phyloP scores from a whole-genome alignment of 1,140 invertebrate species.

The Laupala kohalensis region DNA sequence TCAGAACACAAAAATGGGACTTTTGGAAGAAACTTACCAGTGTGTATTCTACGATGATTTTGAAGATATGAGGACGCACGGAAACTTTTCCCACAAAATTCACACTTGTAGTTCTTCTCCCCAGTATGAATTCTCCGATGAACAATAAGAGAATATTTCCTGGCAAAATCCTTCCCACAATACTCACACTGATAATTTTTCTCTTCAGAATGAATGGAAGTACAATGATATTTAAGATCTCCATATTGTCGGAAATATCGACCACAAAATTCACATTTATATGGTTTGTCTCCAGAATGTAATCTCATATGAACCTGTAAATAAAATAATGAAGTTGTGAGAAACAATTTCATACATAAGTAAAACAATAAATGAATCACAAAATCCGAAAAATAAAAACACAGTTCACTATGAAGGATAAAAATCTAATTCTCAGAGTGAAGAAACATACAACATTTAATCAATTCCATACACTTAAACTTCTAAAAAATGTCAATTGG shows the following conservation, averaged over 20 bases:
- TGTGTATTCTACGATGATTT: constrained; percentile 83
- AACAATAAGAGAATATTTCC: constrained; percentile 85
- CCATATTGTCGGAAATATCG: constrained; percentile 73
- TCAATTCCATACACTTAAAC: too few species aligned
- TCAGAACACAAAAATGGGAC: too few species aligned
- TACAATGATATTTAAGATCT: constrained; percentile 79
- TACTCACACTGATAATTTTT: constrained; percentile 82
- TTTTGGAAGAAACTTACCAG: constrained; percentile 43
- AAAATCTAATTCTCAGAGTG: too few species aligned
- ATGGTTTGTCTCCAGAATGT: constrained; percentile 66
- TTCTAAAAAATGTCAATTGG: too few species aligned
- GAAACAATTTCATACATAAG: background rate
- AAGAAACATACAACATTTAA: too few species aligned
- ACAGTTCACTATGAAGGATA: too few species aligned
- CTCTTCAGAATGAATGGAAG: constrained; percentile 66
- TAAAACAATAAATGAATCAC: background rate
- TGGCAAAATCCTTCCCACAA: constrained; percentile 81
- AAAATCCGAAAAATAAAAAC: too few species aligned
- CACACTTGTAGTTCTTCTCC: constrained; percentile 78
- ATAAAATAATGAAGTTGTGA: background rate
- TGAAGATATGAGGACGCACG: constrained; percentile 71
- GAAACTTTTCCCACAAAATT: constrained; percentile 72
- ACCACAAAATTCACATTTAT: constrained; percentile 64
- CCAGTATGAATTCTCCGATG: constrained; percentile 82
- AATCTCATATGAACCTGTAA: constrained; percentile 53